phyloP scores from a whole-genome alignment of 2,797 vertebrate species.

The Centropyge bicolor region DNA sequence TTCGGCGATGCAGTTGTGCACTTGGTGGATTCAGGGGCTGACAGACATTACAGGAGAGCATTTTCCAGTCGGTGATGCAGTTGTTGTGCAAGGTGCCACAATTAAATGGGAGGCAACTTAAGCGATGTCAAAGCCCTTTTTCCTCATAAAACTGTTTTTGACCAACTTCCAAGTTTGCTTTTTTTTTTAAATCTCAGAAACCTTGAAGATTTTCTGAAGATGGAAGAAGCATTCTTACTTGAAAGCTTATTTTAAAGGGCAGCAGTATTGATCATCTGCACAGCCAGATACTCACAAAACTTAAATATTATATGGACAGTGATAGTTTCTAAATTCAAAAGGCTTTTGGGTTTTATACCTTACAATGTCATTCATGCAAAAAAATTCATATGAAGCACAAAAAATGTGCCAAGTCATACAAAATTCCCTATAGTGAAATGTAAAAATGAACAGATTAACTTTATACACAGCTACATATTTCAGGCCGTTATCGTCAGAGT shows the following conservation, averaged over 20 bases:
- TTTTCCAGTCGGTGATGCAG: conserved; percentile 9
- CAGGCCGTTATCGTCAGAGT: too few relatives aligned
- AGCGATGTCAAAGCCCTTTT: conserved; percentile 29
- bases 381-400: not conserved
- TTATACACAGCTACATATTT: too few relatives aligned
- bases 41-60: not conserved
- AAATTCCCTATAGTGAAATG: not conserved
- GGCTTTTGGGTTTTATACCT: not conserved
- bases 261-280: conserved; percentile 4
- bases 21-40: conserved; percentile 8
- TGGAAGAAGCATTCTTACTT: not conserved
- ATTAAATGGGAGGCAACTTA: conserved; percentile 7
- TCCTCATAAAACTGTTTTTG: conserved; percentile 33
- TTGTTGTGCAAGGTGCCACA: conserved; percentile 44
- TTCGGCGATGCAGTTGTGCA: not conserved
- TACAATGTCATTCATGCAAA: not conserved
- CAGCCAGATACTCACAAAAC: not conserved
- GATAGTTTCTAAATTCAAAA: not conserved
- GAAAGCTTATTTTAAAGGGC: conserved; percentile 22
- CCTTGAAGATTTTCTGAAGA: conserved; percentile 19
- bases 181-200: conserved; percentile 18
- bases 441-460: not conserved
- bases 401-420: conserved; percentile 2
- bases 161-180: conserved; percentile 22
- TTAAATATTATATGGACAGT: not conserved